Evolutionary conservation across 2,113 vertebrate species (phyloP).

Genomic region (Gymnobelideus leadbeateri): DNA sequence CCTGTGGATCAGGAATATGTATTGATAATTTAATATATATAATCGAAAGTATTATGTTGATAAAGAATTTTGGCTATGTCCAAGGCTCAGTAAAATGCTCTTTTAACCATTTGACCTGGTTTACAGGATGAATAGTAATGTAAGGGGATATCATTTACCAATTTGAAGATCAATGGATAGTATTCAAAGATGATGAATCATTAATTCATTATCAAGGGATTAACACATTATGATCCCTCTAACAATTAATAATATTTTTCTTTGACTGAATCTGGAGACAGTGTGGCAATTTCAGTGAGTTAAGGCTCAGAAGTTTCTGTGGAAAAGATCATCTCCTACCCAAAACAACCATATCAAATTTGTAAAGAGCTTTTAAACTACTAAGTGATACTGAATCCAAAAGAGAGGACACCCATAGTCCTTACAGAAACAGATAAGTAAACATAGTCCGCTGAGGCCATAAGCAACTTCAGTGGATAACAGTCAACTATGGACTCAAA

Average conservation of each 20-base stretch:
- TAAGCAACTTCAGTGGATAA: not conserved
- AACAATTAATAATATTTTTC: not conserved
- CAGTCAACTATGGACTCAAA: not conserved
- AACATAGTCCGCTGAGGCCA: not conserved
- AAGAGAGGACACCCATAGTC: not conserved
- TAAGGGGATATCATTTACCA: not conserved
- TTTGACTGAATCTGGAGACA: not conserved
- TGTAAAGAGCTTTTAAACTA: not conserved
- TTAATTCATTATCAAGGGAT: not conserved
- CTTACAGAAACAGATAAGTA: not conserved
- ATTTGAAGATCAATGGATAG: not conserved
- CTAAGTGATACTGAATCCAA: not conserved
- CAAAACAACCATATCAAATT: not conserved
- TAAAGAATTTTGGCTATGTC: too few species aligned
- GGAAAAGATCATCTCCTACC: not conserved
- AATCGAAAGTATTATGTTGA: not conserved
- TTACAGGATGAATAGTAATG: not conserved
- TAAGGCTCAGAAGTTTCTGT: not conserved
- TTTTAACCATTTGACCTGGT: too few species aligned
- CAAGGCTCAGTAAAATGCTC: too few species aligned
- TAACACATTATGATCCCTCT: not conserved
- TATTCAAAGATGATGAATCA: not conserved
- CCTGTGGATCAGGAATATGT: not conserved
- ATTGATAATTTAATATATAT: not conserved
- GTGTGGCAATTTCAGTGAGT: not conserved